Base-by-base conservation (phyloP, 2,888 invertebrate genomes). In the Microctonus hyperodae region DNA sequence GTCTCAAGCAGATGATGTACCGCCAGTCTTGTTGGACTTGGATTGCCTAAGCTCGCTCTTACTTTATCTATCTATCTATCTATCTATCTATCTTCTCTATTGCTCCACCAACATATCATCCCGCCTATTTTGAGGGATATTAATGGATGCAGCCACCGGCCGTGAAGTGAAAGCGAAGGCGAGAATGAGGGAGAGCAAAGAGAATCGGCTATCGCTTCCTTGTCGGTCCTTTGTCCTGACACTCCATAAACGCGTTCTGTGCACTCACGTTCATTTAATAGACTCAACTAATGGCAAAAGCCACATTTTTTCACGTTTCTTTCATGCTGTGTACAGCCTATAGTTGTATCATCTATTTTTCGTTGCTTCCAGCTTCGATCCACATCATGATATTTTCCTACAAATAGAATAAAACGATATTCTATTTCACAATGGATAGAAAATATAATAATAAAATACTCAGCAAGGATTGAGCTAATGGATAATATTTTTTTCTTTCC, bases 1-100 rank as follows among this genome's bases (percentile, higher is more conserved):
- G 79, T 78, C 77, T 70, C 56, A 61, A 64, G 64, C 76, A 77
- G 78, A 79, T 78, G 79, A 79, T 78, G 74, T 75, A 79, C 76
- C 72, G 71, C 71, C 73, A 59, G 69, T 62, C 65, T 35, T 35
- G 16, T 23, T 51, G 56, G 16, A 11, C 50, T 57, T 25, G 44
- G 53, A 53, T 35, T 37, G 25, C 59, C 6, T 44, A n/a, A 37
- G n/a, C 13, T 16, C 62, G 35, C 58, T 56, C 53, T 33, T 61
- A 57, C 13, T 57, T 28, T 64, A 53, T 57, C 37, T 50, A 13
- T 25, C 48, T 20, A n/a, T n/a, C 33, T 25, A 23, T 61, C 68
- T 63, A 62, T 1, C 66, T 68, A 59, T 62, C 69, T 40, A 31
- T 56, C 68, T 68, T 65, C 64, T 28, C 62, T 1, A 70, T 68